Percentiles rank a stretch among this genome's conserved stretches.
phyloP scores from a whole-genome alignment of 1,140 invertebrate genomes.

The Megalonaias nervosa region DNA sequence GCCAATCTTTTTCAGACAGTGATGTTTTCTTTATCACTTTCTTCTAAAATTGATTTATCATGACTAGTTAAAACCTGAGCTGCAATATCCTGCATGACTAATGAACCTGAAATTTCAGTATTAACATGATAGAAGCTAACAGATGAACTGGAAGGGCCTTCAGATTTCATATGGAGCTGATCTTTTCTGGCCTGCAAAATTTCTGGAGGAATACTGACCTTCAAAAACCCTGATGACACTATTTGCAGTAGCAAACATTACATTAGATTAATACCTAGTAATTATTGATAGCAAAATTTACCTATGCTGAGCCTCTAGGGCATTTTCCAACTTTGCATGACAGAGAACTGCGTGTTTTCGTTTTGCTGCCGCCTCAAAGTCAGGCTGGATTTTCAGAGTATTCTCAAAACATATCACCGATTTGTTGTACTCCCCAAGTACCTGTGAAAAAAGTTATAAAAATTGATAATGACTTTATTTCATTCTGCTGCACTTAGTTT shows the following conservation, averaged over 20 bases:
- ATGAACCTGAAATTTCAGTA: too few species aligned
- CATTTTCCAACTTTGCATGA: constrained; percentile 79
- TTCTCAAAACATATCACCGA: constrained; percentile 80
- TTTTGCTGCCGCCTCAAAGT: constrained; percentile 75
- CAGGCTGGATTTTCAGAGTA: constrained; percentile 78
- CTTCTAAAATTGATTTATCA: too few species aligned
- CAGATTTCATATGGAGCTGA: not conserved
- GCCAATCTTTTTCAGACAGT: too few species aligned
- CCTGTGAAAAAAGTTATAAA: constrained; percentile 52
- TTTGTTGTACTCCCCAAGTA: constrained; percentile 73
- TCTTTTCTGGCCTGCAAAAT: not conserved
- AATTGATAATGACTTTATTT: too few species aligned
- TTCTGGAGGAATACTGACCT: not conserved
- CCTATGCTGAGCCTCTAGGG: constrained; percentile 79
- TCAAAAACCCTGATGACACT: not conserved
- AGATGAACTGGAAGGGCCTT: too few species aligned
- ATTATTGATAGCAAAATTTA: constrained; percentile 66
- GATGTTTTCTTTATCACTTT: too few species aligned
- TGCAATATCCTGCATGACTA: too few species aligned
- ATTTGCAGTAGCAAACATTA: not conserved
- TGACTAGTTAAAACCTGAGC: too few species aligned
- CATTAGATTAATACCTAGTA: not conserved
- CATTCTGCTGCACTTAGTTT: too few species aligned
- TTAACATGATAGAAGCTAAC: too few species aligned
- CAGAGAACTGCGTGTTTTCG: constrained; percentile 81